Conservation (phyloP, 2,113 vertebrate species). For the Osmerus eperlanus region DNA sequence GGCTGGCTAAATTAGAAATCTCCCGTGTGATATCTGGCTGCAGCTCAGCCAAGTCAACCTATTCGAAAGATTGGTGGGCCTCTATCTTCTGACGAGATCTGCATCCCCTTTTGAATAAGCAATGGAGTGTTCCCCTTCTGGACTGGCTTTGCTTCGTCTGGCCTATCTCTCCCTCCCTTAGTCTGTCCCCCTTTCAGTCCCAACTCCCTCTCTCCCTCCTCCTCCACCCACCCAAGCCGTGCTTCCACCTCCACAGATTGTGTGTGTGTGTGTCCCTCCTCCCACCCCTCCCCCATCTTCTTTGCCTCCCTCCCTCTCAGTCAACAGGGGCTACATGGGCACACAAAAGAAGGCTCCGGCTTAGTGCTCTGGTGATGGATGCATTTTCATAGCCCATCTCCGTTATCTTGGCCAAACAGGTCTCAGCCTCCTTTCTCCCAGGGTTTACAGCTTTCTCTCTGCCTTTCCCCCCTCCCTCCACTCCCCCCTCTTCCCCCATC, state of each 20-base stretch:
- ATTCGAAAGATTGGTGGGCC: conserved; percentile 59
- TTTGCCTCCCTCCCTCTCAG: conserved; percentile 8
- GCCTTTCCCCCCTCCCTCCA: conserved; percentile 26
- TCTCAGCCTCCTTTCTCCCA: conserved; percentile 70
- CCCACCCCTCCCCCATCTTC: conserved; percentile 11
- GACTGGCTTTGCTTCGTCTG: conserved; percentile 42
- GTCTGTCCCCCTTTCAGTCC: conserved; percentile 25
- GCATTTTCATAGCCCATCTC: conserved; percentile 75
- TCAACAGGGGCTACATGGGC: conserved; percentile 35
- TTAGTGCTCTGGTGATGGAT: conserved; percentile 77
- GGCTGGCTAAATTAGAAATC: conserved; percentile 64
- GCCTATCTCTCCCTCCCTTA: conserved; percentile 39
- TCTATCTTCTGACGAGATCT: conserved; percentile 67
- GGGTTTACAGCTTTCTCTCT: conserved; percentile 64
- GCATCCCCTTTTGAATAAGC: conserved; percentile 74
- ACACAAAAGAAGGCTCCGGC: conserved; percentile 67
- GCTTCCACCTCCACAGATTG: conserved; percentile 56
- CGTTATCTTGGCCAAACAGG: conserved; percentile 78
- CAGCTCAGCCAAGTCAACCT: conserved; percentile 2
- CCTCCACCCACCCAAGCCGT: conserved; percentile 30
- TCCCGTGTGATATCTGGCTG: conserved; percentile 26
- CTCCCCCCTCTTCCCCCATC: conserved; percentile 38
- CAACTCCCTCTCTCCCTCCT: conserved; percentile 22
- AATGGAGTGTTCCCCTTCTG: conserved; percentile 62
- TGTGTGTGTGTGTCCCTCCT: background rate